Conservation (phyloP, 2,113 vertebrate genomes). For the Notechis scutatus region DNA sequence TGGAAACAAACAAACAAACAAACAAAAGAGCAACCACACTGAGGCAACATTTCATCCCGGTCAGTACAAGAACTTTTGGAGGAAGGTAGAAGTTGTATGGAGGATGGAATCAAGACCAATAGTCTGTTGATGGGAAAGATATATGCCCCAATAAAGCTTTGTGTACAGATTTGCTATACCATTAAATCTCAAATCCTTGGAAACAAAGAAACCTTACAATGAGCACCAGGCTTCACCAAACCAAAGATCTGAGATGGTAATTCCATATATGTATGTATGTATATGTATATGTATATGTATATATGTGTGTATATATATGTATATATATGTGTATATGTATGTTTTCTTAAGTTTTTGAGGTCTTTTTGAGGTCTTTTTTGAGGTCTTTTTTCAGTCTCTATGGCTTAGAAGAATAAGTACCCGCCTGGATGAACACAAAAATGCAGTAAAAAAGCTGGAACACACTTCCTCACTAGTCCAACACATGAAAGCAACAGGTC, state of each 20-base stretch:
- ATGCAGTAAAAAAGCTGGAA: too few relatives aligned
- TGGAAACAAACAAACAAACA: not conserved
- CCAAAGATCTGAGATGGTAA: not conserved
- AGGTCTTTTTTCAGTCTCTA: too few relatives aligned
- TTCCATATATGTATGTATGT: not conserved
- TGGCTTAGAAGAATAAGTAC: too few relatives aligned
- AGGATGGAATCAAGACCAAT: not conserved
- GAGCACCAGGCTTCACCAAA: not conserved
- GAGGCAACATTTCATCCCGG: not conserved
- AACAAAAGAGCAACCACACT: not conserved
- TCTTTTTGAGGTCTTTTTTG: too few relatives aligned
- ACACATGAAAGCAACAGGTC: too few relatives aligned
- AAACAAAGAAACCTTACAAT: not conserved
- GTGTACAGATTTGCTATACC: not conserved
- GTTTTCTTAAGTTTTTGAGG: too few relatives aligned
- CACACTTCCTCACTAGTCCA: too few relatives aligned
- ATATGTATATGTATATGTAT: too few relatives aligned
- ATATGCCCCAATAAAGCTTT: not conserved
- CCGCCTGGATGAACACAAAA: too few relatives aligned
- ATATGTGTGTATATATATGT: too few relatives aligned
- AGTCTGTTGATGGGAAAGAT: not conserved
- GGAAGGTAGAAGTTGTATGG: not conserved
- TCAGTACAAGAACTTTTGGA: not conserved
- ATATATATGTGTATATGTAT: too few relatives aligned
- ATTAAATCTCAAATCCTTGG: not conserved